These are phyloP conservation scores for Clamator glandarius DNA, from an alignment of 2,797 vertebrate species.

Conservation along the genomic window DNA sequence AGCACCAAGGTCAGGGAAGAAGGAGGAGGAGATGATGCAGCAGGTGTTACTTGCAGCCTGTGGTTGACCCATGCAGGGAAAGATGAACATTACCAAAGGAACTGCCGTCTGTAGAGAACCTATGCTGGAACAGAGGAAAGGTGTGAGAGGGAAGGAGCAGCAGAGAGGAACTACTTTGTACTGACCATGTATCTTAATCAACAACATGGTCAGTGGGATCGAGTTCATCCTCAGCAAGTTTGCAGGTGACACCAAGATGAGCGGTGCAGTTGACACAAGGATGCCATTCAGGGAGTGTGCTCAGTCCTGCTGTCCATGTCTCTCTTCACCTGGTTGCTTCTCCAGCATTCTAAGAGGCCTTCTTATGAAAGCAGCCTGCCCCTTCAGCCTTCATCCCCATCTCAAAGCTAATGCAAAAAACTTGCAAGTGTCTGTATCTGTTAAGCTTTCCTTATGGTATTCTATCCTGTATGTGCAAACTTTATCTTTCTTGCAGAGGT, in stretches of 20 bases:
- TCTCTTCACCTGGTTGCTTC: not conserved
- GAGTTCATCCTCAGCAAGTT: not conserved
- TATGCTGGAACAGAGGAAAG: not conserved
- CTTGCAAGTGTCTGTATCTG: not conserved
- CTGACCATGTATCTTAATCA: not conserved
- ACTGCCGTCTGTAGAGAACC: not conserved
- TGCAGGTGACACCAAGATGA: no score
- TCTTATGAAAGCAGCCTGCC: not conserved
- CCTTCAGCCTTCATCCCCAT: not conserved
- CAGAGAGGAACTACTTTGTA: not conserved
- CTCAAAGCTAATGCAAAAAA: not conserved
- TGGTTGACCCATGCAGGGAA: not conserved
- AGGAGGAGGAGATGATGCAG: not conserved
- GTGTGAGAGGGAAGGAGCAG: not conserved
- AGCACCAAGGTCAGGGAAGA: not conserved
- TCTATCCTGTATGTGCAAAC: rapidly evolving
- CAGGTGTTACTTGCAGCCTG: not conserved
- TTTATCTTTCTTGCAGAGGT: not conserved
- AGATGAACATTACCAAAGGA: not conserved
- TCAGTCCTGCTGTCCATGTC: no score
- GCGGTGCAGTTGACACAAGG: not conserved
- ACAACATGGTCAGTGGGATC: not conserved
- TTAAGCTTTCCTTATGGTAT: not conserved
- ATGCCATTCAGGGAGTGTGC: not conserved
- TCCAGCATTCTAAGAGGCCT: not conserved